phyloP scores from a whole-genome alignment of 2,113 vertebrate genomes.

The Romanogobio albipinnatus region DNA sequence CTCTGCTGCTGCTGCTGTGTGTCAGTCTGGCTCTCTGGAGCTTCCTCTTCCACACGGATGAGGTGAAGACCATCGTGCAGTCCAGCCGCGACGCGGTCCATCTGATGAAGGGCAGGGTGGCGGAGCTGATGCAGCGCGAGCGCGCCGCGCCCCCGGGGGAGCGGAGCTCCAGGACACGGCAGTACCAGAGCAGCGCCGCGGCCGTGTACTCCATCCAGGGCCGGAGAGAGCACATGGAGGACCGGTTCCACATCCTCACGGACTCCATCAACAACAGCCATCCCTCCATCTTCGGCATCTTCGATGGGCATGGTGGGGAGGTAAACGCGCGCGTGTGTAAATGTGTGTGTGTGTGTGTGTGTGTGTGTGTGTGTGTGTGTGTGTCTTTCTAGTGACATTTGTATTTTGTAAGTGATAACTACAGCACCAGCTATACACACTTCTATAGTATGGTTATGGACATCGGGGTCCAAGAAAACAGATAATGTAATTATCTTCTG shows the following conservation, averaged over 20 bases:
- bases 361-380: background rate
- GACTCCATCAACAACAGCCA: conserved; percentile 94
- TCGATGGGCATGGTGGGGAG: conserved; percentile 98
- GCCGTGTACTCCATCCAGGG: conserved; percentile 98
- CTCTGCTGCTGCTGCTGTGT: conserved; percentile 93
- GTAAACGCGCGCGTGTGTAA: too few relatives aligned
- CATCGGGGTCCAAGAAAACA: too few relatives aligned
- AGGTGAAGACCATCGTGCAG: conserved; percentile 98
- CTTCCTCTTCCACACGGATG: conserved; percentile 99
- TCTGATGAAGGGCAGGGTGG: conserved; percentile 98
- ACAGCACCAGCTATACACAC: too few relatives aligned
- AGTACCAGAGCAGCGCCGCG: conserved; percentile 92
- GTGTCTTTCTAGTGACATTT: too few relatives aligned
- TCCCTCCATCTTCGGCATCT: conserved; percentile 95
- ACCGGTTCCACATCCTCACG: conserved; percentile 91
- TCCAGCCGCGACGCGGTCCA: conserved; percentile 97
- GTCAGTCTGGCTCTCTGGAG: conserved; percentile 98
- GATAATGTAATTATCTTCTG: too few relatives aligned
- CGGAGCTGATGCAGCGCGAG: conserved; percentile 97
- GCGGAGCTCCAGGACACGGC: conserved; percentile 96
- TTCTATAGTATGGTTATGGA: too few relatives aligned
- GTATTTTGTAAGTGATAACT: too few relatives aligned
- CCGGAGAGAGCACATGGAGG: conserved; percentile 97
- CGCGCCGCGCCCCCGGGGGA: conserved; percentile 87
- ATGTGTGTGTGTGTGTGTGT: background rate